These are phyloP conservation scores for Aquatica leii DNA, from an alignment of 2,888 invertebrate genomes.

Conservation along the genomic window DNA sequence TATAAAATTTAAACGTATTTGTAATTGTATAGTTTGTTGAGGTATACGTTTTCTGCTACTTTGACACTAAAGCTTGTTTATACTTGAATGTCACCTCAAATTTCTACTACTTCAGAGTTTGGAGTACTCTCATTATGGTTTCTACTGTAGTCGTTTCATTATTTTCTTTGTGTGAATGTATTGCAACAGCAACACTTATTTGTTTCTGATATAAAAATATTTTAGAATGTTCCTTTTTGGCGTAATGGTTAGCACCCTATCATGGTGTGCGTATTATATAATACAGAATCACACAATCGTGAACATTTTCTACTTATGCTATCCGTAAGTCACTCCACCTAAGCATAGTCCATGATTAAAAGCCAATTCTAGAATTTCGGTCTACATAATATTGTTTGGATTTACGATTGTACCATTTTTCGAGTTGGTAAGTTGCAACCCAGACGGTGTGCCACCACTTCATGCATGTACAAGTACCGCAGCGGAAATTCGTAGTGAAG, in stretches of 20 bases:
- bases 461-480: slow-evolving; percentile 82
- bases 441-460: slow-evolving; percentile 68
- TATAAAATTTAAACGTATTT: no score
- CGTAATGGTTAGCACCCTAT: slow-evolving; percentile 67
- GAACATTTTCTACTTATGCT: slow-evolving; percentile 84
- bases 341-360: no score
- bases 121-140: no score
- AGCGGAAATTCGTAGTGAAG: slow-evolving; percentile 80
- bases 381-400: slow-evolving; percentile 85
- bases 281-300: slow-evolving; percentile 78
- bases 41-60: no score
- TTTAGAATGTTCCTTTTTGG: slow-evolving; percentile 70
- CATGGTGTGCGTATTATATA: slow-evolving; percentile 77
- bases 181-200: no score
- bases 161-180: no score
- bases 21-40: no score
- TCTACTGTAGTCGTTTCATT: no score
- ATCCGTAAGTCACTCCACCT: slow-evolving; percentile 92
- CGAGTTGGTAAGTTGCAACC: slow-evolving; percentile 64
- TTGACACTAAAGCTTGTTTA: no score
- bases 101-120: no score
- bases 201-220: background rate
- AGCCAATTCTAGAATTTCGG: slow-evolving; percentile 63
- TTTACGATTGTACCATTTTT: slow-evolving; percentile 79
- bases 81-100: no score